A percentile compares a stretch with the other conserved stretches of the same genome.
Evolutionary conservation across 2,797 vertebrate species (phyloP).

Genomic region (Nyctibius grandis): DNA sequence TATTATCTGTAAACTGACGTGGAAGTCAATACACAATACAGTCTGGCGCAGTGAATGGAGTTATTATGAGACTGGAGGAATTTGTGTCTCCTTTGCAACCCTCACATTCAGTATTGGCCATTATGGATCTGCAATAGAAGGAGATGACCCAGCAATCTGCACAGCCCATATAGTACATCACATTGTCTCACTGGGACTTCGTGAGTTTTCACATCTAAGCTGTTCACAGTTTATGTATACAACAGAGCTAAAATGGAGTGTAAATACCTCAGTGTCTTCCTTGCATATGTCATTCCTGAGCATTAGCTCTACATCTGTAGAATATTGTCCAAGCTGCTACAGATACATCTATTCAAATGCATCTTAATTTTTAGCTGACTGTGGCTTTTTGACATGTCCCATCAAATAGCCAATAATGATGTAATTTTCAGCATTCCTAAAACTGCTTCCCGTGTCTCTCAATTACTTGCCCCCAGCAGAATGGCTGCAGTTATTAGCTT

Average conservation of each 20-base stretch:
- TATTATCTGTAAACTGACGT: neutral
- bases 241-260: neutral
- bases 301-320: neutral
- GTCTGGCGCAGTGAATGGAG: neutral
- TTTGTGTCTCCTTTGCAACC: neutral
- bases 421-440: constrained; percentile 14
- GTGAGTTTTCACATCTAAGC: neutral
- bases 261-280: neutral
- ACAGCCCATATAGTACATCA: neutral
- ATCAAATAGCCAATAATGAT: constrained; percentile 25
- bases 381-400: constrained; percentile 26
- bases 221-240: neutral
- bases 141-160: neutral
- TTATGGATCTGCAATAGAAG: neutral
- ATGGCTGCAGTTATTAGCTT: constrained; percentile 33
- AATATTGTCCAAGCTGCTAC: neutral
- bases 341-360: neutral
- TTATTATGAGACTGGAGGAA: neutral
- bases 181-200: neutral
- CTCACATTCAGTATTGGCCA: neutral
- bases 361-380: neutral
- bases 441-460: neutral
- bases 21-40: neutral
- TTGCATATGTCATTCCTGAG: neutral
- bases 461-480: constrained; percentile 26